phyloP scores from a whole-genome alignment of 2,888 invertebrate genomes.

The Camponotus fellah region DNA sequence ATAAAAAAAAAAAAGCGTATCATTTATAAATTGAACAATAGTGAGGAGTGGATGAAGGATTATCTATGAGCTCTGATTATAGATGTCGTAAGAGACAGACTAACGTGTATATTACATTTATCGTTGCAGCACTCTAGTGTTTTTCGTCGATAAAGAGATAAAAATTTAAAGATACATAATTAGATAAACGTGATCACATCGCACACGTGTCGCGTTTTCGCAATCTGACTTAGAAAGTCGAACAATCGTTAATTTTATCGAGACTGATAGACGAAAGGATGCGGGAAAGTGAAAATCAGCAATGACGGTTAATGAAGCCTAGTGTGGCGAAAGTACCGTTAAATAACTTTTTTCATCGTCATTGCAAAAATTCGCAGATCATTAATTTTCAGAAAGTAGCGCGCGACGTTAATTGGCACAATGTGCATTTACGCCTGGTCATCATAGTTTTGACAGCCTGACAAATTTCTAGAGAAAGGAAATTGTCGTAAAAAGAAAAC shows the following conservation, averaged over 20 bases:
- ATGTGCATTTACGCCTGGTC: background rate
- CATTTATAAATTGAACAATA: conserved; percentile 37
- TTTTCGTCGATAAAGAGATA: conserved; percentile 30
- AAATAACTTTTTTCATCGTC: conserved; percentile 33
- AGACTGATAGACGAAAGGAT: background rate
- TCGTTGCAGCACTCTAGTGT: conserved; percentile 20
- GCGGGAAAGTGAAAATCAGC: conserved; percentile 16
- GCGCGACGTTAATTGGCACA: conserved; percentile 44
- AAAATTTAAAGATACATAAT: conserved; percentile 33
- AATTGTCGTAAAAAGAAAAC: background rate
- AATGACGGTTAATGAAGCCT: conserved; percentile 35
- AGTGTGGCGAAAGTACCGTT: conserved; percentile 58
- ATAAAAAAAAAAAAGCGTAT: background rate
- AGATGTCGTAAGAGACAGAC: conserved; percentile 31
- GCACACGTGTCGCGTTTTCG: conserved; percentile 28
- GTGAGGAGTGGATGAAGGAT: background rate
- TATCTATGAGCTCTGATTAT: conserved; percentile 32
- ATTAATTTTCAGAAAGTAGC: conserved; percentile 32
- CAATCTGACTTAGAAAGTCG: conserved; percentile 30
- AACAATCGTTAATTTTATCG: conserved; percentile 11
- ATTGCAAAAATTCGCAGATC: conserved; percentile 17
- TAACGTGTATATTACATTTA: conserved; percentile 18
- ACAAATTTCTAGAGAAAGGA: conserved; percentile 15
- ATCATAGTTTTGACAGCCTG: background rate
- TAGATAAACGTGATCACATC: conserved; percentile 24